Evolutionary conservation across 2,113 vertebrate genomes (phyloP).

Genomic region (Siniperca chuatsi): DNA sequence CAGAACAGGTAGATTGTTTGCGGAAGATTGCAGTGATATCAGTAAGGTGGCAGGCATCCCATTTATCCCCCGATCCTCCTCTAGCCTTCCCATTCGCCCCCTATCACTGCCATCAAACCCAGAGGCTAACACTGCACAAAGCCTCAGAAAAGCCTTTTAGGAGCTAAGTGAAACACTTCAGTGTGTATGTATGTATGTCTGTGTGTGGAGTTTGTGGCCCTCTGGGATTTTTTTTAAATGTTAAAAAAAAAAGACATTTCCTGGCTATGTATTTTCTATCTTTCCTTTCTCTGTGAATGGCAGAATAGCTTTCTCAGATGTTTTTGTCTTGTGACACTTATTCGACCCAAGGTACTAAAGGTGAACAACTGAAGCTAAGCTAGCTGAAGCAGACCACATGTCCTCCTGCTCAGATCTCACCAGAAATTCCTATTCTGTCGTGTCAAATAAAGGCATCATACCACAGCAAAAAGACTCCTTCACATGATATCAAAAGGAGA

Average conservation of each 20-base stretch:
- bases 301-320: background rate
- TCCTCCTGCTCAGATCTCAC: background rate
- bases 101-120: constrained; percentile 74
- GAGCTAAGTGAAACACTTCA: constrained; percentile 61
- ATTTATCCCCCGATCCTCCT: constrained; percentile 67
- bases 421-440: background rate
- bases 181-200: constrained; percentile 3
- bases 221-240: constrained; percentile 2
- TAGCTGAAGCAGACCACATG: background rate
- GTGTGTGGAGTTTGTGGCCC: constrained; percentile 24
- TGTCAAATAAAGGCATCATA: background rate
- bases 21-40: constrained; percentile 70
- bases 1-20: constrained; percentile 64
- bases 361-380: background rate
- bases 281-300: constrained; percentile 11
- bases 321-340: background rate
- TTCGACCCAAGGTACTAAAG: background rate
- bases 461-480: background rate
- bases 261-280: constrained; percentile 1
- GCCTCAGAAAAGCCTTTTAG: constrained; percentile 62
- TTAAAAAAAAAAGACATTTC: constrained; percentile 3
- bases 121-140: constrained; percentile 64
- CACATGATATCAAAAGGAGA: background rate
- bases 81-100: constrained; percentile 52
- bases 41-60: constrained; percentile 68